Evolutionary conservation across 2,113 vertebrate genomes (phyloP), one percentile per base, ranked within the genome.

Genomic region (Channa maculata): DNA sequence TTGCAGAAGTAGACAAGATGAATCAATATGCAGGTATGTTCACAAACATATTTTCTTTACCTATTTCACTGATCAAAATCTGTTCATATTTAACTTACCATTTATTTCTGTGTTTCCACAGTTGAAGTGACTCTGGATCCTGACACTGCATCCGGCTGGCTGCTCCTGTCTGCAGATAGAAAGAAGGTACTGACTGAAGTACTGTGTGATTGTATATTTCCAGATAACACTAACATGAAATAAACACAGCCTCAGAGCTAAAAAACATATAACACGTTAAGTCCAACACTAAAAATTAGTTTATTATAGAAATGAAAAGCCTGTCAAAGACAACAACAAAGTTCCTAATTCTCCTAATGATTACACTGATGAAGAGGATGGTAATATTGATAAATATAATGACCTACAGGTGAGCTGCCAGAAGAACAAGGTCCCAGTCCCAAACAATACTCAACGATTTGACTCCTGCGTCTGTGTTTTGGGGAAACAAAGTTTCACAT

Each of bases 41-140:
- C 11, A 59, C 12, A 33, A 5, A 38, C 43, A 14, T 8, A 34
- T 8, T 8, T 8, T 5, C 11, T 14, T 13, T 58, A 9, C 24
- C 39, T 33, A 0, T 13, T 51, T 11, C 12, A 14, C 1, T 41
- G 39, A 46, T 8, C 2, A 38, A 10, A 1, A 45, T 46, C 3
- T 7, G 4, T 54, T 24, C 15, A 2, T 5, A 9, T 12, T 13
- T 0, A 5, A 38, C 75, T 83, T 36, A 69, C 2, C n/a, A 12
- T 52, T 14, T 59, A 6, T 0, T 54, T 9, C 54, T 54, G 38
- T 72, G 6, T 61, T 2, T 65, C 67, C 68, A 2, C 77, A 91
- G 91, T 79, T 14, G 77, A 86, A 5, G 59, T 93, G 34, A 88
- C 73, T 62, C 66, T 93, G 71, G 92, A 92, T 44, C 84, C 89